Evolutionary conservation across 2,113 vertebrate species (phyloP).

Genomic region (Mandrillus leucophaeus): DNA sequence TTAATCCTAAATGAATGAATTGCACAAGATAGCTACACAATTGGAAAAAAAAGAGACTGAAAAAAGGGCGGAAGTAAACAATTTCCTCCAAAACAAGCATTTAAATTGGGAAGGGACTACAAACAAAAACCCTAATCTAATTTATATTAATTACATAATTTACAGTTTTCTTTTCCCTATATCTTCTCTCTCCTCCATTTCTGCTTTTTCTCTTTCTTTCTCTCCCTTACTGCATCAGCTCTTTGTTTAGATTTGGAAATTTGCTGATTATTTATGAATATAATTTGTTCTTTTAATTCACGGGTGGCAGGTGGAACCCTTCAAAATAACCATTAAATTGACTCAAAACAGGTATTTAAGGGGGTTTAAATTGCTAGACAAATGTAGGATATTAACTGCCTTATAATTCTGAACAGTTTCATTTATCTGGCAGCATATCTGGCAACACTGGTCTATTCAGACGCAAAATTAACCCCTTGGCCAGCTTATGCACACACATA

Average conservation of each 20-base stretch:
- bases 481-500: not conserved
- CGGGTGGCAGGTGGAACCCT: not conserved
- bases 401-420: not conserved
- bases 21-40: not conserved
- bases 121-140: not conserved
- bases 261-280: not conserved
- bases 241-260: not conserved
- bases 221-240: not conserved
- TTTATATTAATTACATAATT: not conserved
- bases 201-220: not conserved
- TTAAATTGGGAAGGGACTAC: not conserved
- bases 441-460: fast-evolving
- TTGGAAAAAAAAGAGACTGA: not conserved
- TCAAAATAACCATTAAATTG: not conserved
- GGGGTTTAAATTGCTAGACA: not conserved
- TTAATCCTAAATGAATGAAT: not conserved
- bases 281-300: not conserved
- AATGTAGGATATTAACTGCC: not conserved
- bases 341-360: not conserved
- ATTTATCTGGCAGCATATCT: not conserved
- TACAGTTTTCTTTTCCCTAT: not conserved
- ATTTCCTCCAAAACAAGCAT: not conserved
- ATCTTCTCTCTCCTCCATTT: not conserved
- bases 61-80: not conserved
- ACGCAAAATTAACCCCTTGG: not conserved